Evolutionary conservation across 2,113 vertebrate species (phyloP), one percentile per base, ranked within the genome.

Genomic region (Anguilla japonica): DNA sequence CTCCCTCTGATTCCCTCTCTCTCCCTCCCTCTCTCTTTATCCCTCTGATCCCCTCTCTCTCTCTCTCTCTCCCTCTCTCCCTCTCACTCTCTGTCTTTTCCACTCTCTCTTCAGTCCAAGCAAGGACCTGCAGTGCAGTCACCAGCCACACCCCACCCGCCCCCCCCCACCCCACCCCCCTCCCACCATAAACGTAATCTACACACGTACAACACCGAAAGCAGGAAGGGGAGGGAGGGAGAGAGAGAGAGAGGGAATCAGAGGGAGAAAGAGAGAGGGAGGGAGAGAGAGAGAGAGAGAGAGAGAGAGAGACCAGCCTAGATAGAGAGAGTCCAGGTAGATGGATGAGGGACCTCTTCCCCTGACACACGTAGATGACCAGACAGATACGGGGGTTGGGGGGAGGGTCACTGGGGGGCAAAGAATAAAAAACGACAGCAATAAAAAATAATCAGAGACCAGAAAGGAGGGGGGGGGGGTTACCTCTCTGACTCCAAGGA

Each of bases 211-310:
- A 20, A 60, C 56, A 60, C 56, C 13, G 14, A 60, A 9, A 60
- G 56, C n/a, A 13, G 82, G n/a, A 9, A 15, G 50, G 81, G 26
- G 53, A 50, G 79, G 40, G 22, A 63, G 26, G 41, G 34, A 71
- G 57, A 34, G 34, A 34, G 34, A 34, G 34, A 34, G 34, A 34
- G 34, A 34, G 34, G 1, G 34, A 34, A n/a, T n/a, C n/a, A n/a
- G 34, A 34, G 34, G 1, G 14, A 0, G 14, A n/a, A 3, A 80
- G 15, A 34, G 26, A n/a, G 4, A 82, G 14, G 22, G 81, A 46
- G 81, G 53, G 81, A 50, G 53, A 50, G 79, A 81, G 20, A 60
- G 26, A 60, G 29, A 67, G 56, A 86, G 5, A 81, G 79, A 43
- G 9, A 67, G 56, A 53, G n/a, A 83, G 82, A 83, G 14, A 83